Evolutionary conservation across 2,888 invertebrate species (phyloP), one percentile per base, ranked within the genome.

Genomic region (Aphrophora alni): DNA sequence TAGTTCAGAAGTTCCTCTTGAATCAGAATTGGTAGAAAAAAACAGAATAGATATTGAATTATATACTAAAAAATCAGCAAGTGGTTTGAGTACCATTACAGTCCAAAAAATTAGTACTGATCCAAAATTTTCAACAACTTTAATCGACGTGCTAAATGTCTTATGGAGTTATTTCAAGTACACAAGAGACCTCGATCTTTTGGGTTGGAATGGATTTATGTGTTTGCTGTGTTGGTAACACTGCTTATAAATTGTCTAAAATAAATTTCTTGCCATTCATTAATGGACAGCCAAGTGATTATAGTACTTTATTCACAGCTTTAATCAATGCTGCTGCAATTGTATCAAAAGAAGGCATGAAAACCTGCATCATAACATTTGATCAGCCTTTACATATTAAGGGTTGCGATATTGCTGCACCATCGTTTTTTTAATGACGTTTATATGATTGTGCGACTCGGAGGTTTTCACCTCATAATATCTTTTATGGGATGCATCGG

Each of bases 1-100:
- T 3, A 10, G 14, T 38, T 74, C 74, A 74, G 74, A 74, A 38
- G 24, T 74, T 38, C 74, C 74, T 14, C 14, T 21, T 3, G 74
- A 14, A 10, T 33, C 38, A 74, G 12, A 74, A 74, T 74, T 74
- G 38, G 38, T 38, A n/a, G 74, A 74, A 25, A 74, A 74, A 74
- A 74, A 73, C 28, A 27, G 33, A 73, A 27, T 73, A 27, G 28
- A 73, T 28, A 73, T 73, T 3, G 3, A 8, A 25, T 73, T 73
- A 28, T 73, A 73, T 28, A 73, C 73, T 21, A 73, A 73, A 28
- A 26, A 26, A 73, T 12, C 5, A 28, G 73, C 27, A 73, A 73
- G 73, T 73, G 73, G 73, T 73, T 73, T 73, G 17, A 14, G 21
- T 17, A 73, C 8, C 33, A 73, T n/a, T 73, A 73, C 17, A 27